Evolutionary conservation across 2,113 vertebrate genomes (phyloP), one percentile per base, ranked within the genome.

Genomic region (Stigmatopora nigra): DNA sequence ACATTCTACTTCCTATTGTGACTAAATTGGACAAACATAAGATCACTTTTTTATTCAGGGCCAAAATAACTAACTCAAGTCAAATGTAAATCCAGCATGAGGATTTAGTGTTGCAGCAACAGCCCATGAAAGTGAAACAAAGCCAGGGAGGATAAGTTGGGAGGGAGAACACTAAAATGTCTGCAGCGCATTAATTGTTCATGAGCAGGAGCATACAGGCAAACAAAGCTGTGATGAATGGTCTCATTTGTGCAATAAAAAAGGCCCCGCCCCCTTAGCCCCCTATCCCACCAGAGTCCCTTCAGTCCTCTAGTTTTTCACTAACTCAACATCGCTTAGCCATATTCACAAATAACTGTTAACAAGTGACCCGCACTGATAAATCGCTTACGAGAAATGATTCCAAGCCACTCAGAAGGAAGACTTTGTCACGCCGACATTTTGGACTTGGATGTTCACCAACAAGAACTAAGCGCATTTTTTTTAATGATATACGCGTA

Each of bases 191-290:
- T 90, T 90, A 84, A 90, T 88, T 90, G 90, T 86, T 88, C 74
- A 82, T 83, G 89, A 88, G 88, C 88, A 89, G 88, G 73, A 77
- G 82, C 80, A 81, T 69, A 73, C 68, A 76, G 76, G 84, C 88
- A 90, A 88, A 89, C 78, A 82, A 64, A 83, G 83, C 45, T 19
- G 80, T 92, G 90, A 92, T 88, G 88, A 91, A 92, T 88, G 69
- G 69, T 88, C 88, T 91, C 84, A 88, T 91, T 91, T 92, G 87
- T 89, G 82, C 74, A 63, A 79, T 64, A 68, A 82, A 79, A n/a
- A 75, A 76, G 69, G 76, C 74, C 67, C 78, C 76, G 55, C 81
- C 85, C 75, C 64, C 65, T 76, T 80, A 59, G 78, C 84, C 79
- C 71, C 60, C 64, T 51, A 68, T 57, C 68, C 63, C 25, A 69